Conservation (phyloP, 2,888 invertebrate species). For the Cabera pusaria region DNA sequence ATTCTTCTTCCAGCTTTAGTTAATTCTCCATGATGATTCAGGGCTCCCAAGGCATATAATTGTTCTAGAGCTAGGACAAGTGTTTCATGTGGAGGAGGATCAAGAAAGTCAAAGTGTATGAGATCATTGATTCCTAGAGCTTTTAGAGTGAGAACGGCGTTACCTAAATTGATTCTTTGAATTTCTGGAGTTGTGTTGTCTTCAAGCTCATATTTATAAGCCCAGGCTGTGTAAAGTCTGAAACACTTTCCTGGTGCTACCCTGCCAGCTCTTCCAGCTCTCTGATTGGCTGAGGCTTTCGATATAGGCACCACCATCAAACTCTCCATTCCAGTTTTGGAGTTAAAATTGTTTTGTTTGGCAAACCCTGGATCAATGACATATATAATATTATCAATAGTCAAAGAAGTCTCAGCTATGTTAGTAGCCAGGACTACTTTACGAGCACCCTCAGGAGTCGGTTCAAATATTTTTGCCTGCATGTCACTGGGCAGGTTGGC, state of each 20-base stretch:
- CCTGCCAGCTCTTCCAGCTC: slow-evolving; percentile 97
- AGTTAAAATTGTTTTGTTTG: slow-evolving; percentile 99
- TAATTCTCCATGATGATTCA: slow-evolving; percentile 98
- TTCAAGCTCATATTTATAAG: slow-evolving; percentile 98
- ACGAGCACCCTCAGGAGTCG: slow-evolving; percentile 97
- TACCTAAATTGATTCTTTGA: slow-evolving; percentile 98
- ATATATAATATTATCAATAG: slow-evolving; percentile 99
- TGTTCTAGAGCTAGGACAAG: slow-evolving; percentile 97
- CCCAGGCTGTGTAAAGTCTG: slow-evolving; percentile 98
- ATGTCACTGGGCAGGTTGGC: slow-evolving; percentile 99
- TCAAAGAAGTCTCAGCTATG: slow-evolving; percentile 99
- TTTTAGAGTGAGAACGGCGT: slow-evolving; percentile 98
- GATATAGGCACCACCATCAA: slow-evolving; percentile 99
- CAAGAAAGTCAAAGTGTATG: slow-evolving; percentile 98
- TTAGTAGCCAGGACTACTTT: slow-evolving; percentile 99
- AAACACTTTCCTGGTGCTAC: slow-evolving; percentile 99
- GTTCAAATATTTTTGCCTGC: slow-evolving; percentile 99
- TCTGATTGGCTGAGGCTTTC: slow-evolving; percentile 98
- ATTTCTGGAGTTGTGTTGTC: slow-evolving; percentile 99
- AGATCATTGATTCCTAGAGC: slow-evolving; percentile 98
- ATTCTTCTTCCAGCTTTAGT: slow-evolving; percentile 98
- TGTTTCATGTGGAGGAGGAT: slow-evolving; percentile 98
- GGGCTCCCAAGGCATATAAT: slow-evolving; percentile 97
- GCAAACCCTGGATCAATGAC: slow-evolving; percentile 99
- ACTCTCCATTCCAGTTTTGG: slow-evolving; percentile 99